Conservation (phyloP, 2,113 vertebrate species). For the Baryphthengus martii region DNA sequence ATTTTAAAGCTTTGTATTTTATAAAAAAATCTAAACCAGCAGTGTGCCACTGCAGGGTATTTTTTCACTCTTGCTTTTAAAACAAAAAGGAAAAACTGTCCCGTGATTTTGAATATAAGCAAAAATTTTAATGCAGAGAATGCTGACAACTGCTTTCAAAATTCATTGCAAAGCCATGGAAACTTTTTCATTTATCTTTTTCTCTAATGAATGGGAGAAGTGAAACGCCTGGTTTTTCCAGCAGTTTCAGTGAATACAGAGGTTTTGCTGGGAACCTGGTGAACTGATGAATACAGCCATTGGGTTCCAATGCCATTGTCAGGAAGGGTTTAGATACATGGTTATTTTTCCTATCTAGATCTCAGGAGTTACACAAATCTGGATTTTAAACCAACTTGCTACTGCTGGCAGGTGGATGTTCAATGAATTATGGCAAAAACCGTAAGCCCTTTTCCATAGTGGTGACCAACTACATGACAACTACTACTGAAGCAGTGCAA, state of each 20-base stretch:
- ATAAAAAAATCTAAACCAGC: background rate
- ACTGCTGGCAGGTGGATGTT: background rate
- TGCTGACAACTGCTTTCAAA: background rate
- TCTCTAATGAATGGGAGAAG: background rate
- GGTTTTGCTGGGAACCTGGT: background rate
- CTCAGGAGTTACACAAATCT: background rate
- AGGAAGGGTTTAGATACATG: background rate
- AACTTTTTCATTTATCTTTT: background rate
- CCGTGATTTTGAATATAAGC: background rate
- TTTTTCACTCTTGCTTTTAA: background rate
- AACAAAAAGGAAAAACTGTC: background rate
- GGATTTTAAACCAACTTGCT: background rate
- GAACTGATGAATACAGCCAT: background rate
- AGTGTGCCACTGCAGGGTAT: background rate
- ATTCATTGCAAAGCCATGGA: background rate
- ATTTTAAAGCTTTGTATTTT: background rate
- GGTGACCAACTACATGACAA: background rate
- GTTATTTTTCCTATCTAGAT: background rate
- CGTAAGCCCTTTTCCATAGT: background rate
- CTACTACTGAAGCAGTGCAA: background rate
- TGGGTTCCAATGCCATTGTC: background rate
- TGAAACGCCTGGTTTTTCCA: background rate
- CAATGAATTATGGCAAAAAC: background rate
- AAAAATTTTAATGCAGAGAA: background rate
- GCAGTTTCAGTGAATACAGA: background rate